Base-by-base conservation (phyloP, 2,797 vertebrate species). In the Poecilia velifera region DNA sequence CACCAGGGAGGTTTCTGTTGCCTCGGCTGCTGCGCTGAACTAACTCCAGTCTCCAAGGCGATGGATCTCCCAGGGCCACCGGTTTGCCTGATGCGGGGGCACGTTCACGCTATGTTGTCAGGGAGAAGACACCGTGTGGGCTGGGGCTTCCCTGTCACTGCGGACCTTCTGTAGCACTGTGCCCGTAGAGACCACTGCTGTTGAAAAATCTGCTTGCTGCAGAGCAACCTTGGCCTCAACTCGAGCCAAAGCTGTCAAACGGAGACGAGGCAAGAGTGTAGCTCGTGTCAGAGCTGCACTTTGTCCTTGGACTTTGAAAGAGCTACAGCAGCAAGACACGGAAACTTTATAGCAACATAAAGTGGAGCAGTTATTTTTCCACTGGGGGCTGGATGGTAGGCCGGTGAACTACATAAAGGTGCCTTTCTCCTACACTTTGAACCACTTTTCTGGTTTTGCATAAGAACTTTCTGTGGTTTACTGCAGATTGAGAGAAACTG, bases 1-100 rank as follows among this genome's bases (percentile, higher is more conserved):
- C 89, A 86, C 84, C 6, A 28, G 76, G 84, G 86, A 88, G 86
- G 64, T 84, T 78, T 84, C 78, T 73, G 70, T 83, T 77, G 78
- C 80, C 74, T 62, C 46, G 36, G 84, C 77, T 83, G 76, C 76
- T 64, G 76, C 71, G 28, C 34, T 83, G 80, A 88, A 76, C 84
- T 82, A 82, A 80, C 16, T 10, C 79, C 57, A 72, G 91, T 94
- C 89, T 88, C 93, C 90, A 88, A 80, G 92, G 93, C 76, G 89
- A 93, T 87, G 82, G 72, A 79, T 88, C 88, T 91, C 84, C 82
- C 75, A 77, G 87, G 84, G 68, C 73, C 68, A 45, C 78, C 12
- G 46, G 76, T 68, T 91, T 74, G 82, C 76, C 70, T 86, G 59
- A 88, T 82, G 80, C 12, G 6, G 87, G 76, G 84, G 62, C 34